A percentile compares a stretch with the other conserved stretches of the same genome.
These are phyloP conservation scores for Aphelinus atriplicis DNA, from an alignment of 1,140 invertebrate species.

Conservation along the genomic window DNA sequence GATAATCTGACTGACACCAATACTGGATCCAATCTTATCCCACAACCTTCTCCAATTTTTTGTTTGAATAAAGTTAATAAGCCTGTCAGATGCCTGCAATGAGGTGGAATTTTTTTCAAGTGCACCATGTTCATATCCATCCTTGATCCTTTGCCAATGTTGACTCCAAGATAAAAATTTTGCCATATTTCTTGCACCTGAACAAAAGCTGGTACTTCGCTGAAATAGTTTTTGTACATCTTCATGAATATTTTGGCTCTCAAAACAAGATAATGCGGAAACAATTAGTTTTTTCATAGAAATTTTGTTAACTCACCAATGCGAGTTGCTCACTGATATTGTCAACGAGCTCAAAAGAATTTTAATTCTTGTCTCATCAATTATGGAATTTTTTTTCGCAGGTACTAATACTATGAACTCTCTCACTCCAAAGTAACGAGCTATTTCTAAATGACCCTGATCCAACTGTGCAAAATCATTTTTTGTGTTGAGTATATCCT, in stretches of 20 bases:
- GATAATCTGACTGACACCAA: slow-evolving; percentile 84
- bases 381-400: slow-evolving; percentile 68
- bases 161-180: slow-evolving; percentile 83
- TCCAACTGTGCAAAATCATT: slow-evolving; percentile 76
- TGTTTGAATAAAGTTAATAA: slow-evolving; percentile 82
- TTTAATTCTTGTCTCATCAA: slow-evolving; percentile 83
- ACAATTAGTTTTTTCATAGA: neutral
- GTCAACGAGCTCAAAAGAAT: slow-evolving; percentile 85
- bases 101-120: slow-evolving; percentile 80
- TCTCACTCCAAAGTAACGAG: slow-evolving; percentile 82
- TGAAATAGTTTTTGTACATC: slow-evolving; percentile 53
- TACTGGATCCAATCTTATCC: slow-evolving; percentile 72
- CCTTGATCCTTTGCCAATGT: slow-evolving; percentile 77
- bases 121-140: slow-evolving; percentile 91
- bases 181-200: slow-evolving; percentile 85
- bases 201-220: slow-evolving; percentile 86
- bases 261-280: neutral
- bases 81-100: slow-evolving; percentile 85
- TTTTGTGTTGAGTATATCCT: slow-evolving; percentile 52
- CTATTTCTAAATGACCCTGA: slow-evolving; percentile 68
- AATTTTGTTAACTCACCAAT: slow-evolving; percentile 68
- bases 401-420: slow-evolving; percentile 85
- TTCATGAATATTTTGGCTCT: neutral
- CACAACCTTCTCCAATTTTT: slow-evolving; percentile 72
- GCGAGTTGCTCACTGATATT: slow-evolving; percentile 85